Evolutionary conservation across 1,140 invertebrate species (phyloP), one percentile per base, ranked within the genome.

Genomic region (Anoplolepis gracilipes): DNA sequence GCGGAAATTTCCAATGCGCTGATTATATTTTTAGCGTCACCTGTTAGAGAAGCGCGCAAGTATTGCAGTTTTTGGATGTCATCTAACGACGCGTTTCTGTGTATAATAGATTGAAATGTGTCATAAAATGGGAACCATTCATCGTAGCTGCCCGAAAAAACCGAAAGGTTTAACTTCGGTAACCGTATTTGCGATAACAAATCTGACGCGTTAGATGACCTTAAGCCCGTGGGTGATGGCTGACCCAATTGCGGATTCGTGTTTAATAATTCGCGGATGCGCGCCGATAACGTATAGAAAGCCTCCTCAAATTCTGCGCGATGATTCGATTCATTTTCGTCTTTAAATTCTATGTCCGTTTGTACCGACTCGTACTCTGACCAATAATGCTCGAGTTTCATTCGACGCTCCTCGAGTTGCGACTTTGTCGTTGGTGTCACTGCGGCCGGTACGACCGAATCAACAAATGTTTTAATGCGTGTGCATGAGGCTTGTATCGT

Each of bases 111-210:
- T n/a, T 77, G 1, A 16, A 19, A 19, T 64, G 57, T 22, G 5
- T 62, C 22, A 22, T 5, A 77, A 0, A 28, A 77, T 25, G 28
- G 33, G 13, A 62, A 36, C 73, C 73, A 77, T 13, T 77, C 59
- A 4, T 77, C 57, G 10, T 62, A 33, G 1, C 4, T 64, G 22
- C 73, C 39, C 36, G 73, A 77, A 13, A 77, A 77, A 0, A 33
- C 25, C 0, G 73, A n/a, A 11, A 77, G 25, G 11, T 62, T 59
- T 42, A 77, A 46, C 49, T 62, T 61, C 0, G 59, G 73, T 7
- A 77, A 46, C 2, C 55, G 4, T 2, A 42, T 6, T 6, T 62
- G 28, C 36, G 42, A 19, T 39, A 46, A 11, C 6, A 19, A 2
- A 0, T 62, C 59, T 4, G n/a, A 1, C 0, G 5, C 16, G 19